Evolutionary conservation across 2,113 vertebrate species (phyloP).

Genomic region (Pterophyllum scalare): DNA sequence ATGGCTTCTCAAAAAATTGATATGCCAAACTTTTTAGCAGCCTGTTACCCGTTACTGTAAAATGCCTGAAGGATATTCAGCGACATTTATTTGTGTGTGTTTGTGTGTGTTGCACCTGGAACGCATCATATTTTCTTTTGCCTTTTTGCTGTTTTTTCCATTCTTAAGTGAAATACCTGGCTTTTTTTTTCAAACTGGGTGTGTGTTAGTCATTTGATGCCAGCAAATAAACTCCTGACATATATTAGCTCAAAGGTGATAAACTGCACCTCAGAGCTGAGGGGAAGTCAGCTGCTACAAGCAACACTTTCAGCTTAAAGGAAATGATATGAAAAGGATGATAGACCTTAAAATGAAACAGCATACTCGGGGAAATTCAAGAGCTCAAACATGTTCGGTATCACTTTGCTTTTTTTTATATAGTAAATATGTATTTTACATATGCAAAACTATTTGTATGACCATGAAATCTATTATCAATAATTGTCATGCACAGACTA

Average conservation of each 20-base stretch:
- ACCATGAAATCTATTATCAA: too few relatives aligned
- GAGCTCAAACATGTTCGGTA: background rate
- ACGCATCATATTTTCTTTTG: background rate
- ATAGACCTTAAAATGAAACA: background rate
- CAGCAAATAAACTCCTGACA: background rate
- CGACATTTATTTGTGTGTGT: background rate
- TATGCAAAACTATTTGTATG: background rate
- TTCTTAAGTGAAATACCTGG: too few relatives aligned
- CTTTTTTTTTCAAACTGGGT: too few relatives aligned
- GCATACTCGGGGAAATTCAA: too few relatives aligned
- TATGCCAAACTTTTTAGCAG: background rate
- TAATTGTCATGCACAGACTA: too few relatives aligned
- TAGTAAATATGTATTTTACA: background rate
- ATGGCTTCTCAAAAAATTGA: background rate
- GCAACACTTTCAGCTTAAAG: too few relatives aligned
- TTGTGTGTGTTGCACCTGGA: background rate
- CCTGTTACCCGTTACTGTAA: too few relatives aligned
- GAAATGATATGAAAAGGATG: too few relatives aligned
- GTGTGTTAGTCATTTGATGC: background rate
- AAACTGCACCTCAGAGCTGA: too few relatives aligned
- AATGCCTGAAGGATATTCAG: background rate
- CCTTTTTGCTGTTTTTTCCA: background rate
- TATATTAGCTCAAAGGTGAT: too few relatives aligned
- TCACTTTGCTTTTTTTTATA: background rate
- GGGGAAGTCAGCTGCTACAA: too few relatives aligned